A percentile compares a stretch with the other conserved stretches of the same genome.
Evolutionary conservation across 2,113 vertebrate species (phyloP).

Genomic region (Gyps fulvus): DNA sequence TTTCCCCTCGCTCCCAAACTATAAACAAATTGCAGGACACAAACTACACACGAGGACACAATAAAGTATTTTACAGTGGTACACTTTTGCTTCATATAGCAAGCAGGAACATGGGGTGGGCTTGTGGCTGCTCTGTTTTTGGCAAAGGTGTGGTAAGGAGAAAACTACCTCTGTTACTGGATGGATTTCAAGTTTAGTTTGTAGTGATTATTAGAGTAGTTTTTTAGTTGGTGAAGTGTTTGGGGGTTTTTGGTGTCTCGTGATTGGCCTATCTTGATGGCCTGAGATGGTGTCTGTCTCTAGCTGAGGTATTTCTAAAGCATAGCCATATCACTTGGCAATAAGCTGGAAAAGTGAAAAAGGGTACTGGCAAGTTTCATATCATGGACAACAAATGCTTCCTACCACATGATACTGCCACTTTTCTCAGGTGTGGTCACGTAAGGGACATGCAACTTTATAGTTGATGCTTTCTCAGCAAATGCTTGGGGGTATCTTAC

Average conservation of each 20-base stretch:
- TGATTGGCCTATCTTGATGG: background rate
- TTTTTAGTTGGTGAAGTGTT: background rate
- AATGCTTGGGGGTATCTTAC: background rate
- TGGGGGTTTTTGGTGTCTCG: background rate
- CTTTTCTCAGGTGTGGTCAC: background rate
- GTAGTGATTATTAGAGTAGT: background rate
- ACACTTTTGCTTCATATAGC: background rate
- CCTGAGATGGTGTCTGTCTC: background rate
- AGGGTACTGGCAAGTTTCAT: background rate
- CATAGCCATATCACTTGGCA: background rate
- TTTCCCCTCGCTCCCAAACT: background rate
- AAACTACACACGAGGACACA: rapidly evolving
- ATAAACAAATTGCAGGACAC: background rate
- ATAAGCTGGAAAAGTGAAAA: background rate
- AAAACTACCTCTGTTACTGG: background rate
- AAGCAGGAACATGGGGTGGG: background rate
- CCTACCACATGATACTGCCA: background rate
- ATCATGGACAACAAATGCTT: background rate
- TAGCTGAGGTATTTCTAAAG: background rate
- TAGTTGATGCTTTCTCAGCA: background rate
- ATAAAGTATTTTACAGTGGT: background rate
- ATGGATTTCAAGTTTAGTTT: background rate
- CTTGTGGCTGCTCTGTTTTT: background rate
- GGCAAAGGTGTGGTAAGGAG: background rate
- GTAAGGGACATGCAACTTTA: background rate